Percentiles rank a stretch among this genome's conserved stretches.
These are phyloP conservation scores for Myrmecophaga tridactyla DNA, from an alignment of 2,113 vertebrate species.

Conservation along the genomic window DNA sequence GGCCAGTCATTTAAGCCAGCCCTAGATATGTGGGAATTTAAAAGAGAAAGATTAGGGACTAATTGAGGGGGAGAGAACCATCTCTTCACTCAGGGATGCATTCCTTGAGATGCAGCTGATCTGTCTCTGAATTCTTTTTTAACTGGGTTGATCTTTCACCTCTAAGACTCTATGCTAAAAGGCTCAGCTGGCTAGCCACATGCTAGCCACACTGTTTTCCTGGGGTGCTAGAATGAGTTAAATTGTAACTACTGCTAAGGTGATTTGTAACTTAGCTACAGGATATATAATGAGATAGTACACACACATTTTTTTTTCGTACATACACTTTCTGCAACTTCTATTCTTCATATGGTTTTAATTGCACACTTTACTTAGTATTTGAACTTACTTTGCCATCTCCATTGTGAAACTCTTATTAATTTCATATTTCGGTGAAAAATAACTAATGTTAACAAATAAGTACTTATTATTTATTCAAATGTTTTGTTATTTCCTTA, in stretches of 20 bases:
- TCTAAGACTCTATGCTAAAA: background rate
- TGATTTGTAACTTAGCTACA: background rate
- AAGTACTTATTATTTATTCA: background rate
- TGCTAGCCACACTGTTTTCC: background rate
- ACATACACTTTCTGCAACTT: background rate
- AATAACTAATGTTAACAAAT: background rate
- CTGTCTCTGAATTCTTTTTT: background rate
- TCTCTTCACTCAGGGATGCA: background rate
- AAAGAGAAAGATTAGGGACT: background rate
- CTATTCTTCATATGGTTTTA: background rate
- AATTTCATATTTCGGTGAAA: background rate
- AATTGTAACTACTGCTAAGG: background rate
- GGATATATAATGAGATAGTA: background rate
- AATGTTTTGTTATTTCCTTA: background rate
- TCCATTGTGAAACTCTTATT: background rate
- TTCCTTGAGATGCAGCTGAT: background rate
- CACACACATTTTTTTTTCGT: background rate
- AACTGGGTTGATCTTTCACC: background rate
- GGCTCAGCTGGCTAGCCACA: background rate
- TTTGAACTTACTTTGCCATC: background rate
- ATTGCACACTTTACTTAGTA: background rate
- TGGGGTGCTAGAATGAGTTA: background rate
- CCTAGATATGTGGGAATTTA: background rate
- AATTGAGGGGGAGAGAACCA: background rate
- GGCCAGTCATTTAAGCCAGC: background rate